Evolutionary conservation across 2,888 invertebrate species (phyloP).

Genomic region (Molorchus minor): DNA sequence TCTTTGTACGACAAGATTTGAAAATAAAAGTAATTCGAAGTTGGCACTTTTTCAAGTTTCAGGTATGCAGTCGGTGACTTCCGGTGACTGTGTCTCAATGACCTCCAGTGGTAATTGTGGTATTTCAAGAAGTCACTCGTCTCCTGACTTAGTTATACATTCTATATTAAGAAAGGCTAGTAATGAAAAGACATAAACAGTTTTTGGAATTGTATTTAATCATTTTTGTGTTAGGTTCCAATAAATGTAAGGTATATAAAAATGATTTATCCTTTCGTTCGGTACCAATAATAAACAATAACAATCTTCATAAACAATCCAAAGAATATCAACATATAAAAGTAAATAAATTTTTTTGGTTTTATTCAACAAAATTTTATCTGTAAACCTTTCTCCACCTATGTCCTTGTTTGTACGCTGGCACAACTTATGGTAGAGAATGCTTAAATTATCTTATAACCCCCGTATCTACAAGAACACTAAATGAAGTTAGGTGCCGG

Average conservation of each 20-base stretch:
- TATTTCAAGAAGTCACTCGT: constrained; percentile 37
- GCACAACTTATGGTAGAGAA: too few species aligned
- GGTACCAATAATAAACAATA: too few species aligned
- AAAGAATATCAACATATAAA: too few species aligned
- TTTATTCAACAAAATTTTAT: too few species aligned
- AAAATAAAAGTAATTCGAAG: constrained; percentile 40
- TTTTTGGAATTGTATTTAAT: constrained; percentile 11
- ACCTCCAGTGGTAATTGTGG: too few species aligned
- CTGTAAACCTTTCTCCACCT: too few species aligned
- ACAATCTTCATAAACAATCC: too few species aligned
- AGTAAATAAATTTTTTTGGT: too few species aligned
- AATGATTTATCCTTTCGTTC: not conserved
- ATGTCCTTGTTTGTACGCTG: too few species aligned
- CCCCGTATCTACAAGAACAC: not conserved
- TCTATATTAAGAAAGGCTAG: constrained; percentile 13
- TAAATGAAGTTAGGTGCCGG: not conserved
- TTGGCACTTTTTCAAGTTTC: constrained; percentile 49
- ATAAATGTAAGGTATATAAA: constrained; percentile 15
- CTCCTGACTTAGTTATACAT: constrained; percentile 37
- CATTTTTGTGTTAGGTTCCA: constrained; percentile 23
- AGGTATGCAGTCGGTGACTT: constrained; percentile 36
- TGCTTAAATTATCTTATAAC: too few species aligned
- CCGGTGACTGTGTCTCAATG: constrained; percentile 27
- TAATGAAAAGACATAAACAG: constrained; percentile 2
- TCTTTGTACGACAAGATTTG: constrained; percentile 35